A percentile compares a stretch with the other conserved stretches of the same genome.
Evolutionary conservation across 2,113 vertebrate genomes (phyloP).

Genomic region (Egretta garzetta): DNA sequence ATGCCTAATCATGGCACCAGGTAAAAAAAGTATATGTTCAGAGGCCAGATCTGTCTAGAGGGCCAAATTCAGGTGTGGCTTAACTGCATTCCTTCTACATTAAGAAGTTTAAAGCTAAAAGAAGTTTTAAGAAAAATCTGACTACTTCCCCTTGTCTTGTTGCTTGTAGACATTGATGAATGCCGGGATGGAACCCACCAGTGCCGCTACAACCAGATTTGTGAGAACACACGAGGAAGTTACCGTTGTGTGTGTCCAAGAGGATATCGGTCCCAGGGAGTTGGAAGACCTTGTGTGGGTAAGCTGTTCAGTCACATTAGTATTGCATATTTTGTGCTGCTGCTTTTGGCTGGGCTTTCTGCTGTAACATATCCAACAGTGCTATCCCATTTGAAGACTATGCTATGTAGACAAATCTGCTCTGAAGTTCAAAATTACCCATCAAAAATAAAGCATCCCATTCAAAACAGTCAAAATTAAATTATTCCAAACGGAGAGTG

Average conservation of each 20-base stretch:
- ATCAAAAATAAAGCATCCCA: accelerated
- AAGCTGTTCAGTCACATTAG: conserved; percentile 49
- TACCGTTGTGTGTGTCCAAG: conserved; percentile 91
- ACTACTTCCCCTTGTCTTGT: not conserved
- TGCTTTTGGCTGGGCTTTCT: not conserved
- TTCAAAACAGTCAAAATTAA: not conserved
- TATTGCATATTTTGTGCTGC: not conserved
- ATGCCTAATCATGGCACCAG: not conserved
- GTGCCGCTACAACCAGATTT: conserved; percentile 94
- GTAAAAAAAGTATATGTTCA: not conserved
- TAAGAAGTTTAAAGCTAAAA: not conserved
- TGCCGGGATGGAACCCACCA: conserved; percentile 91
- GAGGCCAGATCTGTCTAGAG: not conserved
- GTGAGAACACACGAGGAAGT: conserved; percentile 92
- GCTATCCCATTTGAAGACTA: not conserved
- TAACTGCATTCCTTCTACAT: not conserved
- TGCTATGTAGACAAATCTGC: not conserved
- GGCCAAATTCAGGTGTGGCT: not conserved
- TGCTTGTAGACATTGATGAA: conserved; percentile 88
- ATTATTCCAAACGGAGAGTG: not conserved
- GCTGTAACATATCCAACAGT: not conserved
- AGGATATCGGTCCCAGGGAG: conserved; percentile 88
- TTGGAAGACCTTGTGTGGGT: conserved; percentile 89
- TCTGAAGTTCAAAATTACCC: not conserved
- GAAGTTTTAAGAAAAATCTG: not conserved